Conservation (phyloP, 2,113 vertebrate species). For the Pipra filicauda region DNA sequence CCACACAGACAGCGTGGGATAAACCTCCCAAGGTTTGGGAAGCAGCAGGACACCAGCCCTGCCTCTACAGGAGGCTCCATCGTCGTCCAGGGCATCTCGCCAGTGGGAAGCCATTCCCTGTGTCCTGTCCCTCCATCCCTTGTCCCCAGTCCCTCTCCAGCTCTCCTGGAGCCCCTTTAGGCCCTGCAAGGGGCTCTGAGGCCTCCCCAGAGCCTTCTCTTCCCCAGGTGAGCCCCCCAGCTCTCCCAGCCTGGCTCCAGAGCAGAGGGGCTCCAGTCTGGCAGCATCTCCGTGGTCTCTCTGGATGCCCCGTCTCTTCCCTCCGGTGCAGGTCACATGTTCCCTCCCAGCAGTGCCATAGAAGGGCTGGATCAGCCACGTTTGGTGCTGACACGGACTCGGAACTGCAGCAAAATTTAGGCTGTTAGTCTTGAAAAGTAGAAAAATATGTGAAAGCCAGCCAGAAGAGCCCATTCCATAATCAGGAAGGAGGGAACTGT, state of each 20-base stretch:
- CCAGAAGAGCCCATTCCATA: background rate
- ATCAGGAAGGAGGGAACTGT: background rate
- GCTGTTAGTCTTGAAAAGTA: background rate
- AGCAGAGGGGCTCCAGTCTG: background rate
- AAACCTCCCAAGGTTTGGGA: background rate
- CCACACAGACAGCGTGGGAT: accelerated
- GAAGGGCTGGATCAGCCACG: accelerated
- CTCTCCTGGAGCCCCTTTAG: background rate
- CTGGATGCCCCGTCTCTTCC: background rate
- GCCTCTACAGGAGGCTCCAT: background rate
- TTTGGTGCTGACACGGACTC: accelerated
- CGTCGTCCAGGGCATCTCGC: accelerated
- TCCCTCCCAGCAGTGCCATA: accelerated
- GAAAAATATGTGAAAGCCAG: background rate
- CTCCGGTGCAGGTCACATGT: accelerated
- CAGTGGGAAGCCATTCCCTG: background rate
- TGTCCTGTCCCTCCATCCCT: background rate
- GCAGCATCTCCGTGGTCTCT: background rate
- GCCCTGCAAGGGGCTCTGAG: background rate
- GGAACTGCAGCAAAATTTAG: accelerated
- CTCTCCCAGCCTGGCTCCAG: background rate
- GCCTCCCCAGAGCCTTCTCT: background rate
- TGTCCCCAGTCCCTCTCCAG: background rate
- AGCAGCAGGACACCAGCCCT: background rate
- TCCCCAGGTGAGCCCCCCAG: background rate